Evolutionary conservation across 2,113 vertebrate species (phyloP).

Genomic region (Pan troglodytes): DNA sequence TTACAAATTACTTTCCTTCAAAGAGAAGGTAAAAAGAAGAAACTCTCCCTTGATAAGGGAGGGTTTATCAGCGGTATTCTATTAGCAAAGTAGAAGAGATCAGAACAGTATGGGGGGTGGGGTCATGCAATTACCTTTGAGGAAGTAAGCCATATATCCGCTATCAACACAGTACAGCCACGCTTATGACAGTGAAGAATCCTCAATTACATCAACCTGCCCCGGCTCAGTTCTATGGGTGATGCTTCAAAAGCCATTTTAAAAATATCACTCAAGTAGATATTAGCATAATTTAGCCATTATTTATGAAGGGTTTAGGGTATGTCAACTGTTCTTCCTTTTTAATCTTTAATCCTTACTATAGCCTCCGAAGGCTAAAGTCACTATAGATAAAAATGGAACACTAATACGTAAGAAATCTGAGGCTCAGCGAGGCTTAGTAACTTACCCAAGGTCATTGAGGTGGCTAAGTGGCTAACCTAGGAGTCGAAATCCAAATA

Average conservation of each 20-base stretch:
- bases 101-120: background rate
- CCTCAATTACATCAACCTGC: background rate
- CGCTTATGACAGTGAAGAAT: background rate
- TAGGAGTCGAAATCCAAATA: background rate
- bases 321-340: background rate
- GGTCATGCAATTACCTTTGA: background rate
- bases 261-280: background rate
- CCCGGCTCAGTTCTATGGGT: background rate
- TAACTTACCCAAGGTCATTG: background rate
- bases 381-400: background rate
- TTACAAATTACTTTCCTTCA: background rate
- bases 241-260: background rate
- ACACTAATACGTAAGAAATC: background rate
- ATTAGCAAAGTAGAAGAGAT: background rate
- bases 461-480: background rate
- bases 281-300: background rate
- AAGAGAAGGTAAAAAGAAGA: background rate
- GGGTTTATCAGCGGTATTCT: background rate
- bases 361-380: background rate
- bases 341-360: background rate
- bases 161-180: background rate
- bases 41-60: too few relatives aligned
- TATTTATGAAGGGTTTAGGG: background rate
- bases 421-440: background rate
- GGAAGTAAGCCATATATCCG: rapidly evolving